Base-by-base conservation (phyloP, 1,140 invertebrate species). In the Drosophila santomea region DNA sequence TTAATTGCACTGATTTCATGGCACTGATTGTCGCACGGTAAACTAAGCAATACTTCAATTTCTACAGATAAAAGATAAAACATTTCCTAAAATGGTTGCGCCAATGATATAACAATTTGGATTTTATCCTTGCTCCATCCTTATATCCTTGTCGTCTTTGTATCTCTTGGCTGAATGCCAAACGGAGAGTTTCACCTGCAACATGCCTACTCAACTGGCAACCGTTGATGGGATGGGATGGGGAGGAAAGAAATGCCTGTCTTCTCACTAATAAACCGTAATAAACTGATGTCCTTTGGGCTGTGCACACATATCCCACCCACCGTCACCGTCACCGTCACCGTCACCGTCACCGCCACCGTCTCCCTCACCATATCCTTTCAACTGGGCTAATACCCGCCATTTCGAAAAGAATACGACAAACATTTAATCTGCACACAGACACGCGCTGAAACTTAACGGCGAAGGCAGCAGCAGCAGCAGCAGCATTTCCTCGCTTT, bases 401-500 rank as follows among this genome's bases (percentile, higher is more conserved):
- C 32, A 52, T 61, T 48, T 45, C 44, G 59, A 74, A 61, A 66
- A 62, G 74, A 74, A 62, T 62, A 82, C 60, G 83, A 81, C 82
- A 88, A 86, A 86, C 82, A 88, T 86, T 86, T 82, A 86, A 86
- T 88, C 82, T 82, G 62, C 69, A 82, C 78, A 85, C 58, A 85
- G 59, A 78, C 57, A 83, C 74, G 59, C 74, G 81, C 81, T 85
- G 68, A 73, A 73, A 78, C 60, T 74, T 78, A 78, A 80, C 69
- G 59, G 59, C 71, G 69, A 48, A 20, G 28, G 39, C 60, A 59
- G 14, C 38, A 39, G 14, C 11, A 39, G 14, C 32, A 32, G 39
- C 25, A 20, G 36, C 59, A 35, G 12, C 41, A 58, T 74, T 71
- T 71, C 47, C 68, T 36, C 35, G 32, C 36, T 43, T 56, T 74